Evolutionary conservation across 1,140 invertebrate species (phyloP).

Genomic region (Mactra quadrangularis): DNA sequence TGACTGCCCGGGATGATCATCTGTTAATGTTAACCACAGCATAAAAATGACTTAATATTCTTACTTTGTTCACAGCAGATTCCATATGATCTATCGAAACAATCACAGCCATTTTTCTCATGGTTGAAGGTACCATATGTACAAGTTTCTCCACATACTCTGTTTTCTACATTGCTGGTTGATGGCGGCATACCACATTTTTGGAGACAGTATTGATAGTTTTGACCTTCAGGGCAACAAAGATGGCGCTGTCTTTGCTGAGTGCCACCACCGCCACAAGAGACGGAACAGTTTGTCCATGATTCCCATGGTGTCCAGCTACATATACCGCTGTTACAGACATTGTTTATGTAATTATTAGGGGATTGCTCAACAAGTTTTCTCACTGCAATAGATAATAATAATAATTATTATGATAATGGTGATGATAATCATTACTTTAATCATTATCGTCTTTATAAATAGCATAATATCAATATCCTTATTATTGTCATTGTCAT

Average conservation of each 20-base stretch:
- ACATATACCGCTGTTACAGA: no score
- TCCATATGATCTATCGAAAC: constrained; percentile 1
- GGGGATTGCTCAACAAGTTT: no score
- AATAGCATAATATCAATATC: no score
- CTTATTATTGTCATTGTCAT: no score
- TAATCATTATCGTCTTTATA: no score
- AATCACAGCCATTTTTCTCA: no score
- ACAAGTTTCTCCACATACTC: not conserved
- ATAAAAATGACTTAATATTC: not conserved
- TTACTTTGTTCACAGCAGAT: constrained; percentile 7
- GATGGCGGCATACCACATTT: not conserved
- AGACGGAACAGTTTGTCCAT: not conserved
- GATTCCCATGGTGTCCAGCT: not conserved
- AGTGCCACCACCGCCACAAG: not conserved
- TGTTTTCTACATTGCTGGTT: not conserved
- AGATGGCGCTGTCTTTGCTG: not conserved
- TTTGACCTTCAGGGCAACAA: not conserved
- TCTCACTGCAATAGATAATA: no score
- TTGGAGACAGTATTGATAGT: not conserved
- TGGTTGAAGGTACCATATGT: not conserved
- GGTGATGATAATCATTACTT: no score
- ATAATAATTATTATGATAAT: no score
- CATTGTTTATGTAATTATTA: no score
- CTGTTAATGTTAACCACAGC: not conserved
- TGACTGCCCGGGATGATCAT: not conserved